Evolutionary conservation across 2,888 invertebrate species (phyloP).

Genomic region (Slavum lentiscoides): DNA sequence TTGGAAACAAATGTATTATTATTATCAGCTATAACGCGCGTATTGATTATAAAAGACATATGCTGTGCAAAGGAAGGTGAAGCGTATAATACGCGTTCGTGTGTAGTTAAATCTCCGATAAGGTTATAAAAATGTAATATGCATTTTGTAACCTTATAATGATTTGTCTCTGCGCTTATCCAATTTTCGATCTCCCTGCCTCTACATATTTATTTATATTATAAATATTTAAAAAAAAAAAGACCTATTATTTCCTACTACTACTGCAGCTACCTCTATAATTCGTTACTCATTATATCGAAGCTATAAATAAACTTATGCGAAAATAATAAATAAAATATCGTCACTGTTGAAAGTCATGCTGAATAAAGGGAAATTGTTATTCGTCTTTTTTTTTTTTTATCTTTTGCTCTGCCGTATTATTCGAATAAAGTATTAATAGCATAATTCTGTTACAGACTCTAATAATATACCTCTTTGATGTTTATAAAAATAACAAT

Average conservation of each 20-base stretch:
- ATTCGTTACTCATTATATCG: neutral
- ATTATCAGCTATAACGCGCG: neutral
- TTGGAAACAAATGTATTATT: neutral
- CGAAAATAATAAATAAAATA: slow-evolving; percentile 6
- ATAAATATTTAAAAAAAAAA: neutral
- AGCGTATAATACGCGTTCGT: neutral
- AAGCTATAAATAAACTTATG: slow-evolving; percentile 4
- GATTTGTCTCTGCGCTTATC: slow-evolving; percentile 9
- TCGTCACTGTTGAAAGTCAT: neutral
- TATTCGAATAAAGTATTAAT: slow-evolving; percentile 3
- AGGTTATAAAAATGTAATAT: slow-evolving; percentile 22
- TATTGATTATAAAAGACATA: slow-evolving; percentile 4
- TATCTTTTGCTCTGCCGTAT: neutral
- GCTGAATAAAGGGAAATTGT: neutral
- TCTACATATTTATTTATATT: slow-evolving; percentile 5
- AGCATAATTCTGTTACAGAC: neutral
- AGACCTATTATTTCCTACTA: slow-evolving; percentile 5
- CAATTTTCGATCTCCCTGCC: neutral
- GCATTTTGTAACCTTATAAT: slow-evolving; percentile 10
- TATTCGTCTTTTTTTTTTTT: neutral
- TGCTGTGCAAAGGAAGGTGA: neutral
- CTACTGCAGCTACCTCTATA: neutral
- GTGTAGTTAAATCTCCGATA: slow-evolving; percentile 11
- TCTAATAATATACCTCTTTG: neutral
- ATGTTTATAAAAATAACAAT: slow-evolving; percentile 2